A percentile compares a stretch with the other conserved stretches of the same genome.
Evolutionary conservation across 2,797 vertebrate species (phyloP).

Genomic region (Hippoglossus hippoglossus): DNA sequence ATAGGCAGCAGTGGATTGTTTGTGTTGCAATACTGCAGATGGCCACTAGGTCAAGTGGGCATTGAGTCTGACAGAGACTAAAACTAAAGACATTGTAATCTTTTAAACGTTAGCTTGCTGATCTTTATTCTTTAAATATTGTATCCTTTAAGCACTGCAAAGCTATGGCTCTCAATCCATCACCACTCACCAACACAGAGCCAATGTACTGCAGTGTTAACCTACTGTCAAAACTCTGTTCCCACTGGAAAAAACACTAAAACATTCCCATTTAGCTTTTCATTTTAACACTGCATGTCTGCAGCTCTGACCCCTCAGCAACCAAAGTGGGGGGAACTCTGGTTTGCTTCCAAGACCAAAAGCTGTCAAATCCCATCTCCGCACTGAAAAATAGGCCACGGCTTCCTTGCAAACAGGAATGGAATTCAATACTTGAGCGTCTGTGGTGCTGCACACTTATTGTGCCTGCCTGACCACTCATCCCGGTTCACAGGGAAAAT

Average conservation of each 20-base stretch:
- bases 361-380: slow-evolving; percentile 58
- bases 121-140: slow-evolving; percentile 37
- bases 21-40: too few species aligned
- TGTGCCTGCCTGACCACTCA: slow-evolving; percentile 53
- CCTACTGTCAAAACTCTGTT: slow-evolving; percentile 50
- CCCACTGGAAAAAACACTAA: slow-evolving; percentile 56
- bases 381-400: slow-evolving; percentile 45
- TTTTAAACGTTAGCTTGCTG: not conserved
- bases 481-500: slow-evolving; percentile 44
- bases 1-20: too few species aligned
- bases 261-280: slow-evolving; percentile 45
- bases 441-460: slow-evolving; percentile 37
- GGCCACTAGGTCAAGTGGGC: too few species aligned
- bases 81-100: not conserved
- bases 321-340: slow-evolving; percentile 58
- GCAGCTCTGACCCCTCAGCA: slow-evolving; percentile 42
- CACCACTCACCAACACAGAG: slow-evolving; percentile 49
- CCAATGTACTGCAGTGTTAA: slow-evolving; percentile 46
- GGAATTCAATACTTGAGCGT: slow-evolving; percentile 44
- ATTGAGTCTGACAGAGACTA: not conserved
- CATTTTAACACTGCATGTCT: slow-evolving; percentile 43
- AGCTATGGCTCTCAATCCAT: slow-evolving; percentile 39
- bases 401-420: slow-evolving; percentile 55
- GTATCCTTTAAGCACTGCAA: slow-evolving; percentile 33
- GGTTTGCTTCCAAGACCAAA: slow-evolving; percentile 59